Base-by-base conservation (phyloP, 2,113 vertebrate genomes). In the Brienomyrus brachyistius region DNA sequence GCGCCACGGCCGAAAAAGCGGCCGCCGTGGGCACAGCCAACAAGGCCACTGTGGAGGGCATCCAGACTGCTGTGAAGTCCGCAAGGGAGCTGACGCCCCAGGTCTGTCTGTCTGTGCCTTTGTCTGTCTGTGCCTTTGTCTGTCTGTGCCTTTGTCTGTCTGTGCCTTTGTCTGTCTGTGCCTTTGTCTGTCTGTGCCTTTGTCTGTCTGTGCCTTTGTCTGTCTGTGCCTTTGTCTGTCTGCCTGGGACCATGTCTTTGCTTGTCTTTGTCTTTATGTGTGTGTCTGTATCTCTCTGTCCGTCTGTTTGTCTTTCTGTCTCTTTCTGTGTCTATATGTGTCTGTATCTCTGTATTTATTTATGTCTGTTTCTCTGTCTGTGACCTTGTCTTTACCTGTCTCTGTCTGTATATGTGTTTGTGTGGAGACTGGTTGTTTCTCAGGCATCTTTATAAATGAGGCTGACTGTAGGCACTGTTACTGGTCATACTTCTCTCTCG, bases 21-120 rank as follows among this genome's bases (percentile, higher is more conserved):
- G 98, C 98, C 88, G 98, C 98, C 0, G 98, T 99, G 54, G 98
- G 98, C 74, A 97, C 98, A 35, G 98, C 97, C 70, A 99, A 99
- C 94, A 99, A 97, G 93, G 96, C 94, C 8, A 98, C 98, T 0
- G 98, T 99, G 62, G 98, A 99, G 91, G 98, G 98, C 59, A 99
- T 99, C 89, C 98, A 99, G 91, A 97, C 97, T 0, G 96, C 98
- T 0, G 98, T 99, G 93, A 99, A 99, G 94, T 97, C 98, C 0
- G 96, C 98, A 35, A 96, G 98, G 88, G 98, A 99, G 51, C 96
- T 99, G 89, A 99, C 98, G 0, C 98, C 98, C 54, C 98, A 99
- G 98, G 98, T 99, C 31, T 88, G 35, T 66, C 54, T n/a, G 7
- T 40, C 62, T 47, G 17, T 27, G 48, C 70, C 31, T 43, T 54